A percentile compares a stretch with the other conserved stretches of the same genome.
Evolutionary conservation across 64 coral and sea anemone genomes (phyloP).

Genomic region (Acropora yongei): DNA sequence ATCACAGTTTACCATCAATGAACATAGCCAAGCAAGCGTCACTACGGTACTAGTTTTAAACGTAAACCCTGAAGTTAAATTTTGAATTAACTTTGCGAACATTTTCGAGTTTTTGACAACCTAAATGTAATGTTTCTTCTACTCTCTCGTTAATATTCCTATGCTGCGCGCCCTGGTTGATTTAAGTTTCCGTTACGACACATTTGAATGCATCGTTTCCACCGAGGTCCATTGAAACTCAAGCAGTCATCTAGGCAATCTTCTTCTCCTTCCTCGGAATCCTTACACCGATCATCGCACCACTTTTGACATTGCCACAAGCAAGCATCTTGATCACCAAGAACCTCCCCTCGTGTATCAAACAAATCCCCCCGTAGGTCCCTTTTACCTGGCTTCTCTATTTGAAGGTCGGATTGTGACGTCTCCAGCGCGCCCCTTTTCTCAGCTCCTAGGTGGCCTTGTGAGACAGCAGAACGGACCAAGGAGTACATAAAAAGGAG

Average conservation of each 20-base stretch:
- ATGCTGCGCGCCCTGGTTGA: neutral
- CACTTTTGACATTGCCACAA: slow-evolving; percentile 20
- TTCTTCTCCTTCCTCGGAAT: neutral
- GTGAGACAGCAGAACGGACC: neutral
- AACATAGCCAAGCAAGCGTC: too few relatives aligned
- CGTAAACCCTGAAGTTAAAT: too few relatives aligned
- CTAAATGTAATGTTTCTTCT: neutral
- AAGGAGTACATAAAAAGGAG: neutral
- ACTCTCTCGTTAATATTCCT: neutral
- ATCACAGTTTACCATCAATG: too few relatives aligned
- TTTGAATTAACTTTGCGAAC: too few relatives aligned
- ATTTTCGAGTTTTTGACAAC: neutral
- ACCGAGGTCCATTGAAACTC: neutral
- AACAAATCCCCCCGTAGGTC: slow-evolving; percentile 2
- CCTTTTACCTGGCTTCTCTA: neutral
- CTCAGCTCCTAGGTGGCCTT: neutral
- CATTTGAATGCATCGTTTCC: neutral
- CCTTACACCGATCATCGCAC: neutral
- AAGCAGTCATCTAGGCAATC: neutral
- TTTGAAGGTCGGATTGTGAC: neutral
- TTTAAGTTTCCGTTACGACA: slow-evolving; percentile 4
- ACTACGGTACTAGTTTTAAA: too few relatives aligned
- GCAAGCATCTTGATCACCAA: slow-evolving; percentile 12
- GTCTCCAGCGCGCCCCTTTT: neutral
- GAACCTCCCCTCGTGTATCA: neutral